Evolutionary conservation across 2,113 vertebrate species (phyloP).

Genomic region (Irena cyanogastra): DNA sequence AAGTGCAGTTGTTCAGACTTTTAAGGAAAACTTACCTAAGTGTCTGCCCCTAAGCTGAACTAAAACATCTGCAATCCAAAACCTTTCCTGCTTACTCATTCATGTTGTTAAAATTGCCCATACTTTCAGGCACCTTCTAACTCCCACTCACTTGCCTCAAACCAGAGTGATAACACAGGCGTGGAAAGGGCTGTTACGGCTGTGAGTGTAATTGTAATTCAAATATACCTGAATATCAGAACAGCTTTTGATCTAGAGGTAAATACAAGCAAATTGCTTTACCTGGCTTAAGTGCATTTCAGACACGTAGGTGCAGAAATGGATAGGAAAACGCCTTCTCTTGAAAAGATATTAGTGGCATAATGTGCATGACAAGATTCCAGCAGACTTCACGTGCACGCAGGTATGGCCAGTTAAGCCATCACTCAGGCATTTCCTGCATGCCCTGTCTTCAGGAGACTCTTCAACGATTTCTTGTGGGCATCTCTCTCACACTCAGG

Average conservation of each 20-base stretch:
- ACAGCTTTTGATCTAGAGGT: slow-evolving; percentile 37
- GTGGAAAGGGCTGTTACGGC: background rate
- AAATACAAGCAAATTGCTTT: slow-evolving; percentile 10
- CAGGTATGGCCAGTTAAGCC: background rate
- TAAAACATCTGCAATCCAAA: background rate
- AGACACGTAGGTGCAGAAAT: background rate
- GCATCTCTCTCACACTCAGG: background rate
- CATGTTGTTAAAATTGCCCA: background rate
- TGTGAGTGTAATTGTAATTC: slow-evolving; percentile 26
- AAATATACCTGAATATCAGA: slow-evolving; percentile 16
- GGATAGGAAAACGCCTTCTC: background rate
- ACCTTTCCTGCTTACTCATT: background rate
- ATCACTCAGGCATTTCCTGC: background rate
- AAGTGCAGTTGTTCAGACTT: background rate
- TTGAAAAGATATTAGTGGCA: background rate
- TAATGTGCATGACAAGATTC: background rate
- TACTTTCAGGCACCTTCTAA: slow-evolving; percentile 11
- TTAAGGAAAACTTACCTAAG: background rate
- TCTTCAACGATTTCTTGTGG: background rate
- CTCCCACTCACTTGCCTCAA: slow-evolving; percentile 29
- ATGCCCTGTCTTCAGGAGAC: background rate
- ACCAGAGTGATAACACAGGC: background rate
- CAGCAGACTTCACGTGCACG: background rate
- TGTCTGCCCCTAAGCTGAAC: slow-evolving; percentile 8
- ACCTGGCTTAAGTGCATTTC: background rate